Evolutionary conservation across 2,888 invertebrate genomes (phyloP), one percentile per base, ranked within the genome.

Genomic region (Coelogynopora nodosa): DNA sequence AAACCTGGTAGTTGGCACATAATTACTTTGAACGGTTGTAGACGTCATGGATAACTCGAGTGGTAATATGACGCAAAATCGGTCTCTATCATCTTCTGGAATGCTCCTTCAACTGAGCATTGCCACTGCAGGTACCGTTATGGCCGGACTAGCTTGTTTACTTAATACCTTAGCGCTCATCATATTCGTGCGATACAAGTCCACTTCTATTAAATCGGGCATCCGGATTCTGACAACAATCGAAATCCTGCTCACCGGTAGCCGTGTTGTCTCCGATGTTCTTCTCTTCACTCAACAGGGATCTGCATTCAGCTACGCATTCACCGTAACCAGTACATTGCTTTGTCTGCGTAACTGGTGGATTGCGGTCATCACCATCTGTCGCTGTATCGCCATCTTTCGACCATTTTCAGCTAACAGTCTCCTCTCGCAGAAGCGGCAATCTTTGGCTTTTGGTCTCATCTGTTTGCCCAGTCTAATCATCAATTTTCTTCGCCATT

Each of bases 311-410:
- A 23, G 0, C 23, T 85, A 80, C n/a, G 31, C 80, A 28, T 87
- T 87, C 67, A 87, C 87, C 0, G 27, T 85, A 0, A 86, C 67
- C 26, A 86, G 85, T 30, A 85, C 87, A n/a, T 31, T 27, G 27
- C 87, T 87, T 13, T 31, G 49, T 18, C 23, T 31, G 10, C 27
- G 87, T 23, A 87, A 87, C 67, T 87, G 87, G 87, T 87, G 87
- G 87, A 49, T 87, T 10, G 87, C 87, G 5, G 29, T 87, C 29
- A 67, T 87, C 29, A 87, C 74, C 87, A 28, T 87, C 10, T 85
- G 84, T 10, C 87, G 87, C 10, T 86, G 84, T 29, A 87, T 87
- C 26, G 87, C 85, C 10, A 87, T 87, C 23, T 86, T 87, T 67
- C 31, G 31, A n/a, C 87, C 87, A 1, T 80, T 87, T 28, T 80